Evolutionary conservation across 2,888 invertebrate genomes (phyloP), one percentile per base, ranked within the genome.

Genomic region (Apamea epomidion): DNA sequence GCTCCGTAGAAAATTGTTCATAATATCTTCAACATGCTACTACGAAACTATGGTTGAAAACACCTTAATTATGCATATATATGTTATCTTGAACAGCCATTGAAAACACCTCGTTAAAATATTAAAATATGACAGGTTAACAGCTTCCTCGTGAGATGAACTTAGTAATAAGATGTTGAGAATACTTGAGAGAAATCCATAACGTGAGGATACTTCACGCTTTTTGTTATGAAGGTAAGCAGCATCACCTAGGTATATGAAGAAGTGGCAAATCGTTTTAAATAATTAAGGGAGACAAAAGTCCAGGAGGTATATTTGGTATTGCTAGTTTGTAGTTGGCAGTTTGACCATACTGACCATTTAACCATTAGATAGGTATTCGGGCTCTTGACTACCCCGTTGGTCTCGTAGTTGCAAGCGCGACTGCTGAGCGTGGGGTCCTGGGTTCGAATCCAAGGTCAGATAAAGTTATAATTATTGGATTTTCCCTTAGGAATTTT

Each of bases 111-210:
- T 82, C 16, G 21, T 81, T 65, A 51, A 8, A 32, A 58, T 16
- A 82, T 81, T 70, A 82, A 76, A 70, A 71, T 67, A 70, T 70
- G 81, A 81, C 83, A 83, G 10, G 8, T 14, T 71, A 81, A 81
- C 51, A 10, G 58, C 1, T 25, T 1, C 42, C 21, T 65, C 81
- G 83, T 81, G 83, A 83, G 58, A 70, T 58, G n/a, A 18, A 37
- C 2, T 37, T 18, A 14, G 7, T 81, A 60, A 69, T 69, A 37
- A 65, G 58, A n/a, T 42, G n/a, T 72, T 48, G 4, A 37, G 37
- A 3, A 4, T 2, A 37, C 37, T 2, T 37, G 6, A 67, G 48
- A 32, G 37, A 42, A 14, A 29, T 5, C n/a, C 32, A 32, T 14
- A 81, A 81, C 80, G 81, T 80, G 80, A 60, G 12, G 12, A 8